Evolutionary conservation across 1,140 invertebrate species (phyloP).

Genomic region (Pissodes strobi): DNA sequence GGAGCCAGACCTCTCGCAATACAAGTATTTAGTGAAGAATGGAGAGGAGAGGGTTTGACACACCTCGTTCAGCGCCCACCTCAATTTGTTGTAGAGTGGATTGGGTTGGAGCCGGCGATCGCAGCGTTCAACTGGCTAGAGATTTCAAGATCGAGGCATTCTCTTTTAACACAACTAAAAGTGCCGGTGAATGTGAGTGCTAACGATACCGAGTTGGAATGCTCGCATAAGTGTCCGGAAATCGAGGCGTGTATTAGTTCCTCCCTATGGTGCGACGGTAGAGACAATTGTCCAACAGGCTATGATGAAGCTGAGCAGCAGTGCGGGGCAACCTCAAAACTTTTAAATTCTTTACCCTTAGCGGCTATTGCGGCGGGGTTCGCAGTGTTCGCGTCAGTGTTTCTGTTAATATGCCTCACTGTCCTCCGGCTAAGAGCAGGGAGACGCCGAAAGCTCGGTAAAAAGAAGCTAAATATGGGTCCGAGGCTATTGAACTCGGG

Average conservation of each 20-base stretch:
- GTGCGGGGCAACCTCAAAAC: slow-evolving; percentile 63
- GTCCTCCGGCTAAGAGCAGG: slow-evolving; percentile 52
- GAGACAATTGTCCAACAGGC: slow-evolving; percentile 80
- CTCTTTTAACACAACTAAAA: slow-evolving; percentile 66
- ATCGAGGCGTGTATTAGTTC: slow-evolving; percentile 85
- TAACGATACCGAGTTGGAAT: slow-evolving; percentile 67
- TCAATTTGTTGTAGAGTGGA: slow-evolving; percentile 72
- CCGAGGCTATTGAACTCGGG: slow-evolving; percentile 48
- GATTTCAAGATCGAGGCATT: slow-evolving; percentile 68
- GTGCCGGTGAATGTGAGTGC: slow-evolving; percentile 57
- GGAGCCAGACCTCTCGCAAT: slow-evolving; percentile 69
- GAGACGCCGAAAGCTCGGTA: slow-evolving; percentile 57
- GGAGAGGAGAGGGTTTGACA: slow-evolving; percentile 58
- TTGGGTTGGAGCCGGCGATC: slow-evolving; percentile 69
- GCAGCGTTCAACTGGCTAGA: slow-evolving; percentile 74
- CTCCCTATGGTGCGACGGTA: slow-evolving; percentile 85
- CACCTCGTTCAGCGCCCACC: slow-evolving; percentile 58
- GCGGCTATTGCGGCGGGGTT: slow-evolving; percentile 63
- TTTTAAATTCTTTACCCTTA: slow-evolving; percentile 55
- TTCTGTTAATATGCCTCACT: slow-evolving; percentile 59
- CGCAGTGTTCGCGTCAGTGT: slow-evolving; percentile 61
- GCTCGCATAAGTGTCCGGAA: slow-evolving; percentile 80
- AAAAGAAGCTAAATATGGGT: slow-evolving; percentile 61
- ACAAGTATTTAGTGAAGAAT: slow-evolving; percentile 76
- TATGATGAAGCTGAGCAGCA: slow-evolving; percentile 77